phyloP scores from a whole-genome alignment of 1,140 invertebrate genomes.

The Drosophila biarmipes region DNA sequence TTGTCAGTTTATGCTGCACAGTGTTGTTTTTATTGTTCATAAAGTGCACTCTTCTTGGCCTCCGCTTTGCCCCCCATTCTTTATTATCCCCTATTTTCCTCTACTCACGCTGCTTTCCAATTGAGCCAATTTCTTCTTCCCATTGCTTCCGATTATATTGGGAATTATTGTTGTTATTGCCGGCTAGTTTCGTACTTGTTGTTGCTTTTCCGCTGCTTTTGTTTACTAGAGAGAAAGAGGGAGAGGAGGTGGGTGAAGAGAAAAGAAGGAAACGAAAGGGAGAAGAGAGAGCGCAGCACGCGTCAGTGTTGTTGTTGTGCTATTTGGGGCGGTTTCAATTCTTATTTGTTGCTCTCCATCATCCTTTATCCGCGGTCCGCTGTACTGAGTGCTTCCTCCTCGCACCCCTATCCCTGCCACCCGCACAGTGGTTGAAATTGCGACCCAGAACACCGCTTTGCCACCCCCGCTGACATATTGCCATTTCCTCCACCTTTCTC shows the following conservation, averaged over 20 bases:
- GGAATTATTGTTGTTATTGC: constrained; percentile 64
- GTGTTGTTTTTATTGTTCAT: constrained; percentile 35
- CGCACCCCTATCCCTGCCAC: constrained; percentile 33
- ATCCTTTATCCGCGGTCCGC: constrained; percentile 19
- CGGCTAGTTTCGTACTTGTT: constrained; percentile 57
- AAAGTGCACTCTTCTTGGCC: constrained; percentile 37
- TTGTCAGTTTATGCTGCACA: neutral
- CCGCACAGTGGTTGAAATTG: constrained; percentile 67
- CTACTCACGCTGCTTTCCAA: constrained; percentile 65
- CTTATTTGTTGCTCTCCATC: constrained; percentile 16
- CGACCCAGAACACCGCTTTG: constrained; percentile 41
- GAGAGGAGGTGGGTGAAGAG: neutral
- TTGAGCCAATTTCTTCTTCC: constrained; percentile 78
- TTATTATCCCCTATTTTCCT: constrained; percentile 27
- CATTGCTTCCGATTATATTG: constrained; percentile 78
- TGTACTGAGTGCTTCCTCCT: constrained; percentile 10
- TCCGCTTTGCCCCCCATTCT: constrained; percentile 17
- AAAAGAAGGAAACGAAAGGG: neutral
- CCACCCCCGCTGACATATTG: constrained; percentile 45
- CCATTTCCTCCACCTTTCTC: constrained; percentile 14
- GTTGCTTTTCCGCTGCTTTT: constrained; percentile 38
- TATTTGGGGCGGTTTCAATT: constrained; percentile 44
- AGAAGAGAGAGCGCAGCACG: constrained; percentile 6
- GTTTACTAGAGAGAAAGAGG: constrained; percentile 33
- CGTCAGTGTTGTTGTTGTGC: constrained; percentile 22